Conservation (phyloP, 2,113 vertebrate species). For the Lepisosteus osseus region DNA sequence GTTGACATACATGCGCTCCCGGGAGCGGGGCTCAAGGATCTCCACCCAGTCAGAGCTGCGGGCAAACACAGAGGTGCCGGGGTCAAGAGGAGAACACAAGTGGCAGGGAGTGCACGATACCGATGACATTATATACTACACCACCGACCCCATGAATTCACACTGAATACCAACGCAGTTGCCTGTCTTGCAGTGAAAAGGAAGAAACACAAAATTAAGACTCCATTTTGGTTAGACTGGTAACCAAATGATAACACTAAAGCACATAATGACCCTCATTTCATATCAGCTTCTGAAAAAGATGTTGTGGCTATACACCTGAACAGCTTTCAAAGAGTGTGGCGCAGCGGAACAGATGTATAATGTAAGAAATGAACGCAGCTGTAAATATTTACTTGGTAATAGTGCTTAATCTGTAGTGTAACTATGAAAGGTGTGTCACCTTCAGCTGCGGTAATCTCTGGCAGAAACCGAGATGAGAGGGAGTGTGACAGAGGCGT, state of each 20-base stretch:
- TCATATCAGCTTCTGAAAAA: background rate
- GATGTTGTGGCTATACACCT: no score
- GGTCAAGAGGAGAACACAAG: conserved; percentile 2
- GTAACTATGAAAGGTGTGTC: background rate
- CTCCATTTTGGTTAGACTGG: background rate
- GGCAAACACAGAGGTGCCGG: conserved; percentile 14
- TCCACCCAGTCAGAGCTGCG: conserved; percentile 86
- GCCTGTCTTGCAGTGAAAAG: no score
- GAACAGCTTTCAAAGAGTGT: background rate
- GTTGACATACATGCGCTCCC: conserved; percentile 85
- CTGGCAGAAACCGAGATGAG: background rate
- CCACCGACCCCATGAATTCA: background rate
- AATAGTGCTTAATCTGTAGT: no score
- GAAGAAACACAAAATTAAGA: no score
- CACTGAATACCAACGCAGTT: no score
- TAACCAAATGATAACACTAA: background rate
- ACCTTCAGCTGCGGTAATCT: background rate
- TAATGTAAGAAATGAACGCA: background rate
- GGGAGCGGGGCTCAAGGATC: conserved; percentile 83
- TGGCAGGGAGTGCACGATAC: conserved; percentile 2
- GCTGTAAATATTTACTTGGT: background rate
- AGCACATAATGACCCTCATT: background rate
- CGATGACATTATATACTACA: background rate
- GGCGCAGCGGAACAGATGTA: background rate
- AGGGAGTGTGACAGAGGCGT: no score